phyloP scores from a whole-genome alignment of 1,140 invertebrate species.

The Drosophila mayri region DNA sequence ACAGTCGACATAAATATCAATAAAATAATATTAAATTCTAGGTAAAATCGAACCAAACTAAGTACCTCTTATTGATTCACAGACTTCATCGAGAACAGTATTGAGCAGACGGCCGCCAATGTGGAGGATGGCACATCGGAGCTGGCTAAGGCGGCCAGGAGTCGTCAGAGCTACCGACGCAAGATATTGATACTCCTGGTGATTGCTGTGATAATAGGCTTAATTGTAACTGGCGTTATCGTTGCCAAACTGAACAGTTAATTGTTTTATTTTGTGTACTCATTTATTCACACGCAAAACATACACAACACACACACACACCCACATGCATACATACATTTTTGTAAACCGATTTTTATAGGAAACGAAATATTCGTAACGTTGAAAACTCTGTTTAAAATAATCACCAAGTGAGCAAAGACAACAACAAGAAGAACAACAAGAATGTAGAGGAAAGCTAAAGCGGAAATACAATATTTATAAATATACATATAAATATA shows the following conservation, averaged over 20 bases:
- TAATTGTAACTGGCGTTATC: constrained; percentile 89
- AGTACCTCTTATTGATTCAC: constrained; percentile 32
- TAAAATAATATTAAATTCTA: neutral
- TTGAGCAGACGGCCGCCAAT: constrained; percentile 91
- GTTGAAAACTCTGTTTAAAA: constrained; percentile 60
- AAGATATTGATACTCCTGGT: constrained; percentile 89
- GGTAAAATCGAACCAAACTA: neutral
- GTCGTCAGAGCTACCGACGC: constrained; percentile 90
- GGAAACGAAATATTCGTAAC: constrained; percentile 49
- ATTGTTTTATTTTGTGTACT: constrained; percentile 71
- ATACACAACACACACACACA: constrained; percentile 37
- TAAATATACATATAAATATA: constrained; percentile 29
- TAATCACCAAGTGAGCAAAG: constrained; percentile 78
- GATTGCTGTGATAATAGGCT: constrained; percentile 88
- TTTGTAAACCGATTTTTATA: constrained; percentile 78
- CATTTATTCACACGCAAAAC: constrained; percentile 19
- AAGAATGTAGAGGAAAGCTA: constrained; percentile 35
- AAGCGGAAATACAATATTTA: constrained; percentile 62
- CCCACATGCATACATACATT: constrained; percentile 35
- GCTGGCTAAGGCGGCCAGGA: constrained; percentile 91
- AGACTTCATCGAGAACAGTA: constrained; percentile 96
- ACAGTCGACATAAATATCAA: neutral
- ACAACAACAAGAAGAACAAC: constrained; percentile 44
- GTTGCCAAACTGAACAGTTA: constrained; percentile 86
- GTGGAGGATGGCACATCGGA: constrained; percentile 92